phyloP scores from a whole-genome alignment of 2,888 invertebrate genomes.

The Volucella inanis region DNA sequence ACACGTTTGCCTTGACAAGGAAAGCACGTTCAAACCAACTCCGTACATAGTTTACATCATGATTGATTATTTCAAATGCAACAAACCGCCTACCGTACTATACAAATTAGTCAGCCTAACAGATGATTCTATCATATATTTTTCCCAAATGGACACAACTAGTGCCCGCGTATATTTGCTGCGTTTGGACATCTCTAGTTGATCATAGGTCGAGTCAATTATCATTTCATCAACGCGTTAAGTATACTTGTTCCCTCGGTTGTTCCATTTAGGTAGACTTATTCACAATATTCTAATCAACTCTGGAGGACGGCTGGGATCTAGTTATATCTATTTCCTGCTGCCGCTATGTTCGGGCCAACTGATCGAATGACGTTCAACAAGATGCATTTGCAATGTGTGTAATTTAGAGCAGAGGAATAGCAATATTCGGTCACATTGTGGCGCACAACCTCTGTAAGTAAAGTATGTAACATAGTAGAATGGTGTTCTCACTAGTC shows the following conservation, averaged over 20 bases:
- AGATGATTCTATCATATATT: not conserved
- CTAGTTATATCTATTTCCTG: slow-evolving; percentile 42
- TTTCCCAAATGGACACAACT: not conserved
- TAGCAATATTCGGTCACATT: slow-evolving; percentile 31
- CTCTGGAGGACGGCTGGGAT: slow-evolving; percentile 38
- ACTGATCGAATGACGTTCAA: slow-evolving; percentile 45
- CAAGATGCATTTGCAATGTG: slow-evolving; percentile 48
- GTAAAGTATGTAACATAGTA: slow-evolving; percentile 5
- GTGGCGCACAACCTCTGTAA: slow-evolving; percentile 11
- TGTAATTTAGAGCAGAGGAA: not conserved
- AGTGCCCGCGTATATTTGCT: not conserved
- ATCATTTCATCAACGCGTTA: slow-evolving; percentile 18
- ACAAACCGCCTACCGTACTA: not conserved
- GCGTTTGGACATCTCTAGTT: slow-evolving; percentile 6
- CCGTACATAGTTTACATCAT: not conserved
- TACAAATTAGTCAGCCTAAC: slow-evolving; percentile 21
- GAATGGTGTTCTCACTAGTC: not conserved
- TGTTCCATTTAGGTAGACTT: not conserved
- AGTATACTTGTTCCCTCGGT: not conserved
- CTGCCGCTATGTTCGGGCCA: slow-evolving; percentile 8
- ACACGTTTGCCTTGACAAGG: too few species aligned
- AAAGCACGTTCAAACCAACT: too few species aligned
- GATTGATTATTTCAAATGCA: not conserved
- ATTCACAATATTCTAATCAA: slow-evolving; percentile 41
- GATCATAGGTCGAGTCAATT: slow-evolving; percentile 49